phyloP scores from a whole-genome alignment of 2,113 vertebrate species.

The Gadus macrocephalus region DNA sequence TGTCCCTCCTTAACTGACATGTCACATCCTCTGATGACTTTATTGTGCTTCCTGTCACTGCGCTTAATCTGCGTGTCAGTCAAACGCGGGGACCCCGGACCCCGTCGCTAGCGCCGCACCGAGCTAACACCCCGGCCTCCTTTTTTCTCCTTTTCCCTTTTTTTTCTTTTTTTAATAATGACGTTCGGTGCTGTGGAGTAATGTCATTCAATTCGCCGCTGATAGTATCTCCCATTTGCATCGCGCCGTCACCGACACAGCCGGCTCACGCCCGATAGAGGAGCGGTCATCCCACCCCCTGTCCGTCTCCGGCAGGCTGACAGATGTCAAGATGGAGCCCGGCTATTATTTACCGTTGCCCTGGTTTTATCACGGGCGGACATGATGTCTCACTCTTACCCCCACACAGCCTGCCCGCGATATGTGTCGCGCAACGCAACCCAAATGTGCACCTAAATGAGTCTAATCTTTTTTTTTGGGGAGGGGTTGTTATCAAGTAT shows the following conservation, averaged over 20 bases:
- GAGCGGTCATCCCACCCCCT: constrained; percentile 74
- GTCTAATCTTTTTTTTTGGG: no score
- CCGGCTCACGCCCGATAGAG: constrained; percentile 63
- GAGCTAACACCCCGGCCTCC: constrained; percentile 67
- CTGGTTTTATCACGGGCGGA: constrained; percentile 72
- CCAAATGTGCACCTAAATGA: no score
- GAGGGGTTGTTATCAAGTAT: no score
- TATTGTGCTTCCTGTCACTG: constrained; percentile 89
- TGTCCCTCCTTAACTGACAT: constrained; percentile 77
- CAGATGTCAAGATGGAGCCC: constrained; percentile 73
- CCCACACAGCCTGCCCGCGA: constrained; percentile 41
- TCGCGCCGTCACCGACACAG: constrained; percentile 67
- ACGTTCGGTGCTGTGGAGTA: constrained; percentile 74
- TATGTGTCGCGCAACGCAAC: no score
- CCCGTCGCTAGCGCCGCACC: constrained; percentile 57
- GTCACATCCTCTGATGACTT: constrained; percentile 87
- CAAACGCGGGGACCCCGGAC: constrained; percentile 58
- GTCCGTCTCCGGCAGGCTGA: constrained; percentile 69
- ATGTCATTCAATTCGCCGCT: constrained; percentile 74
- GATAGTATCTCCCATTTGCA: constrained; percentile 80
- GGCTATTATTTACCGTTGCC: constrained; percentile 68
- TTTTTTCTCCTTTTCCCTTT: no score
- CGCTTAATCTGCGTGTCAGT: constrained; percentile 86
- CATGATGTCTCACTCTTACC: constrained; percentile 75
- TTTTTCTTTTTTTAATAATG: constrained; percentile 72